Percentiles rank a stretch among this genome's conserved stretches.
Conservation (phyloP, 2,113 vertebrate species). For the Pomatostomus ruficeps region DNA sequence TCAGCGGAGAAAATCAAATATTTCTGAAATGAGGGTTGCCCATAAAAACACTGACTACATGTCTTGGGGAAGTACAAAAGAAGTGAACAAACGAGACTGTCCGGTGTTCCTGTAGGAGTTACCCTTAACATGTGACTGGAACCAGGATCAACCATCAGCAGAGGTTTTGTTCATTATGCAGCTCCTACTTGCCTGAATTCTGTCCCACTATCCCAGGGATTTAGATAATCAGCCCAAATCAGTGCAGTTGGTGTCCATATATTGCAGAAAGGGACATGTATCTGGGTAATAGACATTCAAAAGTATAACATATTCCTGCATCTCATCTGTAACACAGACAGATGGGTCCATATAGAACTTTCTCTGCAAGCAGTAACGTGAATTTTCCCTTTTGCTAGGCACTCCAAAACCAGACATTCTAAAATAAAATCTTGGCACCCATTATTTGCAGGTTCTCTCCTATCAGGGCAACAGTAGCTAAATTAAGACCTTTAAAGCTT, state of each 20-base stretch:
- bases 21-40: background rate
- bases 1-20: background rate
- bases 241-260: background rate
- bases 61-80: background rate
- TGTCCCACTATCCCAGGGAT: background rate
- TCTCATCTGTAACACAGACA: background rate
- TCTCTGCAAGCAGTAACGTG: background rate
- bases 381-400: background rate
- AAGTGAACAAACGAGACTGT: background rate
- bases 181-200: background rate
- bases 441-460: background rate
- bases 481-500: background rate
- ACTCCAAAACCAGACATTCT: background rate
- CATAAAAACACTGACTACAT: background rate
- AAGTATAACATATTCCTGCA: background rate
- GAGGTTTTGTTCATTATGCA: background rate
- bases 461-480: background rate
- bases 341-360: background rate
- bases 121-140: background rate
- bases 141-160: background rate
- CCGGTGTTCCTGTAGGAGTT: background rate
- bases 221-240: background rate
- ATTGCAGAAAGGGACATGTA: background rate
- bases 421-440: background rate
- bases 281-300: background rate